Evolutionary conservation across 2,113 vertebrate genomes (phyloP).

Genomic region (Gymnogyps californianus): DNA sequence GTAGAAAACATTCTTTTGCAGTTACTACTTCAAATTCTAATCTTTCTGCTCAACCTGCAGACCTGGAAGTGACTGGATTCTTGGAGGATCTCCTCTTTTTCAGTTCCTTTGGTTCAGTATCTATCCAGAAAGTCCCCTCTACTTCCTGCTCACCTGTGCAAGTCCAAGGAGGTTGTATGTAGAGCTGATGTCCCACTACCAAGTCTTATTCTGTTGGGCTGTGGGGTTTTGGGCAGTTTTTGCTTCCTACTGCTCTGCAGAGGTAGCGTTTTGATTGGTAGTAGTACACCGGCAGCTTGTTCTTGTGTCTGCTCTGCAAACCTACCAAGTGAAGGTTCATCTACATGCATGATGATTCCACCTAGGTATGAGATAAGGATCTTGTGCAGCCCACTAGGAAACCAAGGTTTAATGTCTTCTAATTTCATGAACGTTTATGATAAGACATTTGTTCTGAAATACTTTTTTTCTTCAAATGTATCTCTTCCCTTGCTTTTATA

Average conservation of each 20-base stretch:
- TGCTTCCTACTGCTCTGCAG: neutral
- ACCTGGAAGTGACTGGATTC: neutral
- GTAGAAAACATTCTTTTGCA: neutral
- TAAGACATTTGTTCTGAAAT: neutral
- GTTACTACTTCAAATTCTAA: neutral
- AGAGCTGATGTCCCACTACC: neutral
- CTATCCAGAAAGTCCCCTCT: neutral
- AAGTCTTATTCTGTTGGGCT: neutral
- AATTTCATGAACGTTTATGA: neutral
- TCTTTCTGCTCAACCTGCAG: neutral
- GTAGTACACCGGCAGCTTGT: neutral
- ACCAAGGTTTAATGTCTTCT: neutral
- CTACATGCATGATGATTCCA: neutral
- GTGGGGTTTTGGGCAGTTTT: neutral
- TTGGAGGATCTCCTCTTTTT: neutral
- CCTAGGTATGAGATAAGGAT: neutral
- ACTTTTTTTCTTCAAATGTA: neutral
- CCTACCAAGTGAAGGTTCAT: neutral
- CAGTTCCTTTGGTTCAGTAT: neutral
- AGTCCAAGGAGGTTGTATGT: neutral
- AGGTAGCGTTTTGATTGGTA: neutral
- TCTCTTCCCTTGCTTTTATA: neutral
- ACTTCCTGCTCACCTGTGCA: neutral
- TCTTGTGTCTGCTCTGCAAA: neutral
- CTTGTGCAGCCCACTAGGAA: neutral